Percentiles rank a stretch among this genome's conserved stretches.
phyloP scores from a whole-genome alignment of 1,140 invertebrate genomes.

The Bombyx mori region ASM3026992v2 NC_085110.1:10428501-10429000 shows the following conservation, averaged over 20 bases:
- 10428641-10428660: constrained; percentile 26
- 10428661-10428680: constrained; percentile 36
- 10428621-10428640: constrained; percentile 38
- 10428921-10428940: constrained; percentile 68
- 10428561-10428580: constrained; percentile 53
- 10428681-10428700: constrained; percentile 61
- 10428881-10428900: constrained; percentile 7
- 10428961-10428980: constrained; percentile 66
- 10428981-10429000: constrained; percentile 66
- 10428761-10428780: neutral
- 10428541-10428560: constrained; percentile 70
- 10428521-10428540: constrained; percentile 65
- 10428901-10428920: constrained; percentile 66
- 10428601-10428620: constrained; percentile 52
- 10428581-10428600: constrained; percentile 67
- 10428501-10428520: constrained; percentile 43
- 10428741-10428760: neutral
- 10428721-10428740: constrained; percentile 45
- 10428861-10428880: no score
- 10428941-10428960: constrained; percentile 70
- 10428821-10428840: no score
- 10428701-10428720: constrained; percentile 59
- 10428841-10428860: no score
- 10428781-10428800: neutral
- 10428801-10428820: constrained; percentile 5